A percentile compares a stretch with the other conserved stretches of the same genome.
Evolutionary conservation across 2,888 invertebrate genomes (phyloP).

Genomic region (Willowsia nigromaculata): DNA sequence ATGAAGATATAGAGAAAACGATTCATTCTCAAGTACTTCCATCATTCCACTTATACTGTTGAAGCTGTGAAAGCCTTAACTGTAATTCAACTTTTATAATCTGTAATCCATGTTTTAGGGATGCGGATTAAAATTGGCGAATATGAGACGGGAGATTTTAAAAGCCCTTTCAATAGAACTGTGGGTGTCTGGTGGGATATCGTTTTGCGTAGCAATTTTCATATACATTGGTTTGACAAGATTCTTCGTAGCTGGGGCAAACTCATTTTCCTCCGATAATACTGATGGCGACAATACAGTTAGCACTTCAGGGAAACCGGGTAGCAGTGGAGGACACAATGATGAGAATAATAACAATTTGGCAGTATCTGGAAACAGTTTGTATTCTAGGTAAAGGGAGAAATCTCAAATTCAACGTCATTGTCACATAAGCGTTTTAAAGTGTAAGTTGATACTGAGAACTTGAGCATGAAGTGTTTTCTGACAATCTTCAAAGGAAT

Average conservation of each 20-base stretch:
- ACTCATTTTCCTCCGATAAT: neutral
- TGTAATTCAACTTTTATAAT: neutral
- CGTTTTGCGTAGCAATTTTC: conserved; percentile 21
- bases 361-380: neutral
- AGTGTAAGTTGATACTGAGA: neutral
- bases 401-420: neutral
- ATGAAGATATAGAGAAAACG: neutral
- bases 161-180: conserved; percentile 7
- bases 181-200: neutral
- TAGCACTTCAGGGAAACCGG: neutral
- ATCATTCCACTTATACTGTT: neutral
- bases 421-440: neutral
- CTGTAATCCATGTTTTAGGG: neutral
- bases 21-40: neutral
- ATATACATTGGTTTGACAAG: conserved; percentile 52
- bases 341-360: conserved; percentile 4
- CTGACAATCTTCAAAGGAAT: neutral
- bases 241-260: neutral
- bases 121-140: neutral
- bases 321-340: too few species aligned
- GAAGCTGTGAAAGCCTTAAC: neutral
- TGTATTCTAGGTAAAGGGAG: neutral
- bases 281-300: neutral
- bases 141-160: neutral
- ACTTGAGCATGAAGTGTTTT: neutral